A percentile compares a stretch with the other conserved stretches of the same genome.
Evolutionary conservation across 2,888 invertebrate genomes (phyloP).

Genomic region (Troides aeacus): DNA sequence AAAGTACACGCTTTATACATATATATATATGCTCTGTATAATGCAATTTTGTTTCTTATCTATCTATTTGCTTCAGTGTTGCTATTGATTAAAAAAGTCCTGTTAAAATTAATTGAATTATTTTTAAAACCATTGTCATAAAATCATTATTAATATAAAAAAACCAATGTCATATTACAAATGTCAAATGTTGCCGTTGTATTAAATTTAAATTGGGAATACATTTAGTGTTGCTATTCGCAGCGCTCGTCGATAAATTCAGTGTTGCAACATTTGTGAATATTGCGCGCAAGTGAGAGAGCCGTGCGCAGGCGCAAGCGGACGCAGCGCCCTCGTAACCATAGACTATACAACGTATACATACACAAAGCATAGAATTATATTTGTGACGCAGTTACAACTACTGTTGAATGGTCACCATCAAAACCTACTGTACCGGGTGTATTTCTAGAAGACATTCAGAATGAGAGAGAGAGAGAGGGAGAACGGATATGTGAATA

Average conservation of each 20-base stretch:
- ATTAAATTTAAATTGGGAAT: not conserved
- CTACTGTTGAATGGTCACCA: not conserved
- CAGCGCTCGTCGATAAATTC: constrained; percentile 5
- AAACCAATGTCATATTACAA: not conserved
- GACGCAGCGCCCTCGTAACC: constrained; percentile 4
- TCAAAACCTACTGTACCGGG: not conserved
- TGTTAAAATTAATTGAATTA: no score
- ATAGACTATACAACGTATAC: constrained; percentile 19
- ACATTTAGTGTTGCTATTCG: not conserved
- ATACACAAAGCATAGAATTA: constrained; percentile 13
- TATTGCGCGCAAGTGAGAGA: not conserved
- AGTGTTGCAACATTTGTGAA: constrained; percentile 10
- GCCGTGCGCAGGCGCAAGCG: not conserved
- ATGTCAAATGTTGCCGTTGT: not conserved
- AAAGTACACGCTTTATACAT: no score
- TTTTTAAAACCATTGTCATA: no score
- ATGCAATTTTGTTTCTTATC: no score
- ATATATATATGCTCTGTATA: no score
- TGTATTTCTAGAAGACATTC: constrained; percentile 8
- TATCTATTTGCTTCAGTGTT: no score
- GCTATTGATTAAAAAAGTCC: no score
- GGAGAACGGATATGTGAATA: no score
- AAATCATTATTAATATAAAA: no score
- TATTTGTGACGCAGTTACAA: constrained; percentile 15
- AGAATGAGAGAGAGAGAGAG: no score